These are phyloP conservation scores for Dromiciops gliroides DNA, from an alignment of 2,113 vertebrate genomes.

Conservation along the genomic window DNA sequence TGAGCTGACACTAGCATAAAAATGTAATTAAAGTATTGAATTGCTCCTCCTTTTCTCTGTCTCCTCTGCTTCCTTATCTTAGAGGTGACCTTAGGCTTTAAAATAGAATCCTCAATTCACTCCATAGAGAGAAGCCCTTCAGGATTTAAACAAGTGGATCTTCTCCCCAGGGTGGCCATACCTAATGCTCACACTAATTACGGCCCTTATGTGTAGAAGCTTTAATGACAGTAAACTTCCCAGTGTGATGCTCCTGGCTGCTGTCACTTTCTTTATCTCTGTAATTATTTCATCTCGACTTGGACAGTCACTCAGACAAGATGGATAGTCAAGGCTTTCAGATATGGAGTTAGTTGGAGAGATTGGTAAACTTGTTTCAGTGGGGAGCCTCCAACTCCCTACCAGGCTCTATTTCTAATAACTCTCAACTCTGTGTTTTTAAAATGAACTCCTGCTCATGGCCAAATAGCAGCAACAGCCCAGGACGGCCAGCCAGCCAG, in stretches of 20 bases:
- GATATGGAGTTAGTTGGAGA: background rate
- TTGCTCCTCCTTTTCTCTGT: slow-evolving; percentile 6
- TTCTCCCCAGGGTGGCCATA: slow-evolving; percentile 3
- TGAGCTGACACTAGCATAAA: slow-evolving; percentile 2
- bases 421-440: background rate
- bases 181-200: slow-evolving; percentile 15
- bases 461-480: background rate
- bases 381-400: background rate
- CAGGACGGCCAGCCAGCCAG: background rate
- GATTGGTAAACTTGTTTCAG: background rate
- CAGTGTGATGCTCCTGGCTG: background rate
- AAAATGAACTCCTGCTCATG: background rate
- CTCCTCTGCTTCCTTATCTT: background rate
- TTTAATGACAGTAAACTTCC: slow-evolving; percentile 19
- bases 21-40: background rate
- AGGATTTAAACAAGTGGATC: slow-evolving; percentile 17
- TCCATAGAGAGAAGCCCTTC: background rate
- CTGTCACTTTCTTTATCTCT: slow-evolving; percentile 35
- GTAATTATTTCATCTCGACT: slow-evolving; percentile 40
- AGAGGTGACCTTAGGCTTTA: slow-evolving; percentile 3
- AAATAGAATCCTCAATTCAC: slow-evolving; percentile 35
- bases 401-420: background rate
- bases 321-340: background rate
- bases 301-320: background rate
- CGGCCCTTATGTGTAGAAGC: background rate